Evolutionary conservation across 2,888 invertebrate genomes (phyloP).

Genomic region (Papilio gigon): DNA sequence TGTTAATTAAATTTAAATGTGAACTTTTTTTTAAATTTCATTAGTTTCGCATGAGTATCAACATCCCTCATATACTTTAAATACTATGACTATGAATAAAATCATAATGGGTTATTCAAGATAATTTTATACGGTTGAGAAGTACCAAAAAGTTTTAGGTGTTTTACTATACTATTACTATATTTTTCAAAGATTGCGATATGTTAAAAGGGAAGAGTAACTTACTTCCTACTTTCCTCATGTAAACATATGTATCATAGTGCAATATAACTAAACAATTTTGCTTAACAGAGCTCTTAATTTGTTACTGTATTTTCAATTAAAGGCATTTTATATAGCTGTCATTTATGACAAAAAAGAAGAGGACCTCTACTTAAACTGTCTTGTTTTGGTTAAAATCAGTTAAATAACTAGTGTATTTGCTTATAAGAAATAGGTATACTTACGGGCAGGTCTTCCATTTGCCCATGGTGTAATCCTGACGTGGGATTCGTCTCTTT

Average conservation of each 20-base stretch:
- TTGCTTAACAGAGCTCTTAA: not conserved
- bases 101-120: too few relatives aligned
- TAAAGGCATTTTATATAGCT: not conserved
- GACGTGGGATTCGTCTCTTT: constrained; percentile 88
- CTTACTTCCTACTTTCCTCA: too few relatives aligned
- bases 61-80: too few relatives aligned
- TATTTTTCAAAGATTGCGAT: too few relatives aligned
- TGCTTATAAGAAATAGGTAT: not conserved
- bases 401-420: not conserved
- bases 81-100: too few relatives aligned
- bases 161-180: too few relatives aligned
- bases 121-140: too few relatives aligned
- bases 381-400: not conserved
- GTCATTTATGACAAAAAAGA: not conserved
- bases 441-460: constrained; percentile 93
- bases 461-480: constrained; percentile 94
- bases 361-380: not conserved
- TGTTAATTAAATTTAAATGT: constrained; percentile 13
- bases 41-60: too few relatives aligned
- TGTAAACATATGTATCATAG: too few relatives aligned
- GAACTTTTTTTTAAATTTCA: not conserved
- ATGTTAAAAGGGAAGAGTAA: not conserved
- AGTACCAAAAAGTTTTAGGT: too few relatives aligned
- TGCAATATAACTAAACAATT: not conserved
- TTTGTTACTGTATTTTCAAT: not conserved